A percentile compares a stretch with the other conserved stretches of the same genome.
These are phyloP conservation scores for Calypte anna DNA, from an alignment of 2,113 vertebrate species.

Conservation along the genomic window DNA sequence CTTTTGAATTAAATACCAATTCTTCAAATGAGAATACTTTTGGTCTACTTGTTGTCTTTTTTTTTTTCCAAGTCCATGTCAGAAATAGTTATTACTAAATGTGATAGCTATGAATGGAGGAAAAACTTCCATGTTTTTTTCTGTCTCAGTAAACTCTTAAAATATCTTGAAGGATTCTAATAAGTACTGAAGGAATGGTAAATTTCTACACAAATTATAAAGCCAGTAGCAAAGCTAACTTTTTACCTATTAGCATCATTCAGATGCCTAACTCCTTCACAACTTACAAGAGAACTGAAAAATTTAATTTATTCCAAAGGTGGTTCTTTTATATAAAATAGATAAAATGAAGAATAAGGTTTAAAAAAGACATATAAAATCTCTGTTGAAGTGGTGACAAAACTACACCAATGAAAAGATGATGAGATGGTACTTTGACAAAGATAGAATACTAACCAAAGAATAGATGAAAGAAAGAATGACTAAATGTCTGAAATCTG, in stretches of 20 bases:
- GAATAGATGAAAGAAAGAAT: not conserved
- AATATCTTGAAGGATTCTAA: not conserved
- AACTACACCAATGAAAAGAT: not conserved
- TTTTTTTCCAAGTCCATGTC: not conserved
- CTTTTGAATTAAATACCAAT: not conserved
- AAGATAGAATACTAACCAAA: not conserved
- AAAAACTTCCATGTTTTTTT: not conserved
- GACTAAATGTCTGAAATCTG: not conserved
- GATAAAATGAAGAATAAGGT: not conserved
- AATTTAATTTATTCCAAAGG: not conserved
- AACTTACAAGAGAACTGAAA: not conserved
- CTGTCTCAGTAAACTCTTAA: not conserved
- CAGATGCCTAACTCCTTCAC: not conserved
- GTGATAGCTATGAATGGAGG: not conserved
- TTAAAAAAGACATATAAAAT: not conserved
- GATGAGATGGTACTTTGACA: not conserved
- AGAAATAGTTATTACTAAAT: not conserved
- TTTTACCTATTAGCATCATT: not conserved
- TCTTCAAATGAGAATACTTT: not conserved
- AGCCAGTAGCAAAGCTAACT: not conserved
- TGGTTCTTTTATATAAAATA: not conserved
- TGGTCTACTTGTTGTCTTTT: not conserved
- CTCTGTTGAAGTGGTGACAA: not conserved
- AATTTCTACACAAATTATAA: not conserved
- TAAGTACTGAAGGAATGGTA: not conserved